These are phyloP conservation scores for Drosophila sturtevanti DNA, from an alignment of 1,140 invertebrate species.

Conservation along the genomic window DNA sequence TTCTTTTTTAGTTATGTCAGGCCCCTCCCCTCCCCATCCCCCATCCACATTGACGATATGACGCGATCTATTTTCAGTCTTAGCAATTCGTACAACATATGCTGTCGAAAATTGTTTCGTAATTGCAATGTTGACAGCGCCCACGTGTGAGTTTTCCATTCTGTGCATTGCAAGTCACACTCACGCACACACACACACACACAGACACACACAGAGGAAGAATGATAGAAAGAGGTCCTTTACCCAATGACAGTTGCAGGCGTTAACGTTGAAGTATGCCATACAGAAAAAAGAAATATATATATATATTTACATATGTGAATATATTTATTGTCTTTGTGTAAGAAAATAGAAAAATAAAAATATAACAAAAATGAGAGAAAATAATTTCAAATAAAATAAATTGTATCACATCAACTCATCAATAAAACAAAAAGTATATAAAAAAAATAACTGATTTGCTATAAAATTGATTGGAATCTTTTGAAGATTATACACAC, in stretches of 20 bases:
- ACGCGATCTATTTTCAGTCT: constrained; percentile 43
- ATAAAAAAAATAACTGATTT: no score
- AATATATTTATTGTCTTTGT: constrained; percentile 2
- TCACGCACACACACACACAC: neutral
- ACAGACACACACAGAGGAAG: neutral
- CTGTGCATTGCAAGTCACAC: neutral
- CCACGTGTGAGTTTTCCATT: constrained; percentile 37
- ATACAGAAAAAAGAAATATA: neutral
- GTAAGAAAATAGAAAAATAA: no score
- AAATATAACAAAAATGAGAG: neutral
- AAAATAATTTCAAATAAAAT: neutral
- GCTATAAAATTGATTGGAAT: no score
- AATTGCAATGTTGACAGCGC: constrained; percentile 74
- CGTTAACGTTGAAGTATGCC: neutral
- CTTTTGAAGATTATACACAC: no score
- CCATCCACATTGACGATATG: constrained; percentile 30
- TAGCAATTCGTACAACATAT: constrained; percentile 65
- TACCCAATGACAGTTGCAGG: constrained; percentile 3
- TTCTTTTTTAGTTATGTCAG: constrained; percentile 65
- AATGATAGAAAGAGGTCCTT: constrained; percentile 6
- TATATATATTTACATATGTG: no score
- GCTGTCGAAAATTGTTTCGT: constrained; percentile 79
- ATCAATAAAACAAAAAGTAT: no score
- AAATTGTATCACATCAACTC: neutral
- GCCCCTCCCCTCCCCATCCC: no score